Base-by-base conservation (phyloP, 2,888 invertebrate species). In the Xestobium rufovillosum region DNA sequence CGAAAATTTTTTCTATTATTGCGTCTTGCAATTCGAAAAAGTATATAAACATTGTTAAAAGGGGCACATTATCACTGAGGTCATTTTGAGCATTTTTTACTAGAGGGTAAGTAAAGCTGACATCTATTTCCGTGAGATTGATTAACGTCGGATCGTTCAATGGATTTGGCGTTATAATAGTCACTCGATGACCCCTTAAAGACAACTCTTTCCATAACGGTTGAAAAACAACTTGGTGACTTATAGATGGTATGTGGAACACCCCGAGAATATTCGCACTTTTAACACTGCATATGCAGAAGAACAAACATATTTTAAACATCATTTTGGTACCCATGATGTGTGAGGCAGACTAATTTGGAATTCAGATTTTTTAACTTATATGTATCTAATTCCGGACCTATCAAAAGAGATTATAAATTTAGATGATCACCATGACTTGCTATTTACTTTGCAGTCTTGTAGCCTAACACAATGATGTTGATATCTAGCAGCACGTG, bases 91-190 rank as follows among this genome's bases (percentile, higher is more conserved):
- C 4, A 12, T 27, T 19, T 23, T 14, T 14, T 31, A 6, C 26
- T 30, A 37, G 28, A 14, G 43, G 38, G 23, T 53, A 53, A 0
- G 43, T 27, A 14, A 40, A 42, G 12, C 53, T 44, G 3, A 55
- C 48, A 34, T 58, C 53, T n/a, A 61, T 57, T 52, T 61, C 60
- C 1, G 56, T 60, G 13, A 61, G 37, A 38, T 60, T 61, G 3
- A 42, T 43, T 32, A 61, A 41, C 1, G 39, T 30, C 1, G 49
- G 40, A 33, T 60, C 55, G 13, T 52, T 55, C 14, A 60, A 35
- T 4, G 61, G 61, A 42, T 51, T 45, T 1, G 61, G 53, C 2
- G 59, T 59, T 12, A 61, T 43, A 1, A 59, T 55, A 11, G 52
- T 53, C 0, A 61, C 56, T 36, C 57, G 29, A 35, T 61, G 61